A percentile compares a stretch with the other conserved stretches of the same genome.
These are phyloP conservation scores for Alauda arvensis DNA, from an alignment of 2,797 vertebrate genomes.

Conservation along the genomic window DNA sequence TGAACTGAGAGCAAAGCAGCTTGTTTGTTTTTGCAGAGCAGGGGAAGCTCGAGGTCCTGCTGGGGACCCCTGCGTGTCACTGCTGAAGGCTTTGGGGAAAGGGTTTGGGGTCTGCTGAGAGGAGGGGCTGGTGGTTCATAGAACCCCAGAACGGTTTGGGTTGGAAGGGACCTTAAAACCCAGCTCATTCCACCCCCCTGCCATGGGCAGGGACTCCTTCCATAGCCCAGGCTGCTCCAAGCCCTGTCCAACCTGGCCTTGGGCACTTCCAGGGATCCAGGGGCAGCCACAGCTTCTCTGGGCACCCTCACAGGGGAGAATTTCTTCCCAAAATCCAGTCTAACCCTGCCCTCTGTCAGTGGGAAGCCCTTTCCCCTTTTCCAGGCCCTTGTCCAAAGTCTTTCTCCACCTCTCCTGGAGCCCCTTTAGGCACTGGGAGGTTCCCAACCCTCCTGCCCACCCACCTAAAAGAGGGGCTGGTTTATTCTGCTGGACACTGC, in stretches of 20 bases:
- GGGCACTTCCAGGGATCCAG: not conserved
- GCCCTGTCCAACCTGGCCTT: rapidly evolving
- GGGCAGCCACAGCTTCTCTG: not conserved
- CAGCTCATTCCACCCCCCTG: not conserved
- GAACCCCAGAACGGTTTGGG: not conserved
- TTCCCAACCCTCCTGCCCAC: not conserved
- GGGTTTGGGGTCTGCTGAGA: not conserved
- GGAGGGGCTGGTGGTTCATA: rapidly evolving
- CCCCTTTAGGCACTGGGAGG: not conserved
- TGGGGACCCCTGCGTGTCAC: not conserved
- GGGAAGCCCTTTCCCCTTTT: not conserved
- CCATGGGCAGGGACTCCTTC: not conserved
- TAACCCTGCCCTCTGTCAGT: not conserved
- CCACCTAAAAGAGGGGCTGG: not conserved
- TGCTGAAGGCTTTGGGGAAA: not conserved
- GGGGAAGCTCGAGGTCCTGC: not conserved
- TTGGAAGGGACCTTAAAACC: not conserved
- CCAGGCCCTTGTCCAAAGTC: not conserved
- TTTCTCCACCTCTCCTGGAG: not conserved
- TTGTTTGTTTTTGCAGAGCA: not conserved
- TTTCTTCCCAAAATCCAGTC: not conserved
- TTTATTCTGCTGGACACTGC: not conserved
- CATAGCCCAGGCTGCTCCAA: not conserved
- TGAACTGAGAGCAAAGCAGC: not conserved
- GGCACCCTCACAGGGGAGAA: not conserved